Percentiles rank a stretch among this genome's conserved stretches.
These are phyloP conservation scores for Drosophila nebulosa DNA, from an alignment of 1,140 invertebrate genomes.

Conservation along the genomic window DNA sequence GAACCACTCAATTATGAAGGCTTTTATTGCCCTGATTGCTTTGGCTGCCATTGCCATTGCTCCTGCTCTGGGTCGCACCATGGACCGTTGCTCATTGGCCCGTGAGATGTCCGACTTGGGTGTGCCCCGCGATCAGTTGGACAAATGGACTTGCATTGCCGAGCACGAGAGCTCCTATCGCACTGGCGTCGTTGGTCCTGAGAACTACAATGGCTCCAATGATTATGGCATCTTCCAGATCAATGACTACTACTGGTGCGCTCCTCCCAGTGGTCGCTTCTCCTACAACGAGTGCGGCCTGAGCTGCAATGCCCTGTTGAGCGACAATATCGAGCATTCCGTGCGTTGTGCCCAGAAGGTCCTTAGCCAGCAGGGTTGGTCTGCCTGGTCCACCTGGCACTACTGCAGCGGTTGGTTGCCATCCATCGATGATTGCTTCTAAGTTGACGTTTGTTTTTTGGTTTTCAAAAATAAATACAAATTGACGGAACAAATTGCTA, in stretches of 20 bases:
- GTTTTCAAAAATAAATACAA: conserved; percentile 15
- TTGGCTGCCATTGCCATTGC: conserved; percentile 50
- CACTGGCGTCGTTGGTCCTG: conserved; percentile 47
- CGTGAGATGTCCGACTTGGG: conserved; percentile 65
- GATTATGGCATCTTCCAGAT: conserved; percentile 78
- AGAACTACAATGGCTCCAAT: conserved; percentile 63
- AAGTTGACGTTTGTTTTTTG: conserved; percentile 12
- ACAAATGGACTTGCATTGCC: conserved; percentile 58
- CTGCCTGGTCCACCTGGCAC: conserved; percentile 68
- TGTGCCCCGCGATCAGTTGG: conserved; percentile 57
- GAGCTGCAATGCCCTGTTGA: conserved; percentile 58
- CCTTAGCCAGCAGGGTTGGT: conserved; percentile 61
- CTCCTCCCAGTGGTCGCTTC: conserved; percentile 52
- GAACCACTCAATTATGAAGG: conserved; percentile 36
- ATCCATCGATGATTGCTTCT: conserved; percentile 60
- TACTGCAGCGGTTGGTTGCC: conserved; percentile 58
- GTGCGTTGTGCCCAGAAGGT: conserved; percentile 67
- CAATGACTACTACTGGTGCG: conserved; percentile 72
- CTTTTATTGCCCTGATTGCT: conserved; percentile 45
- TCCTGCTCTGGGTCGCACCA: conserved; percentile 57
- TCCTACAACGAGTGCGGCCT: conserved; percentile 63
- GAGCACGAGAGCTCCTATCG: conserved; percentile 64
- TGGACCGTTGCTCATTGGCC: conserved; percentile 74
- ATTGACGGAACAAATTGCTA: conserved; percentile 10
- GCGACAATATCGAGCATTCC: conserved; percentile 60